A percentile compares a stretch with the other conserved stretches of the same genome.
phyloP scores from a whole-genome alignment of 1,140 invertebrate genomes.

The Dysdera silvatica region DNA sequence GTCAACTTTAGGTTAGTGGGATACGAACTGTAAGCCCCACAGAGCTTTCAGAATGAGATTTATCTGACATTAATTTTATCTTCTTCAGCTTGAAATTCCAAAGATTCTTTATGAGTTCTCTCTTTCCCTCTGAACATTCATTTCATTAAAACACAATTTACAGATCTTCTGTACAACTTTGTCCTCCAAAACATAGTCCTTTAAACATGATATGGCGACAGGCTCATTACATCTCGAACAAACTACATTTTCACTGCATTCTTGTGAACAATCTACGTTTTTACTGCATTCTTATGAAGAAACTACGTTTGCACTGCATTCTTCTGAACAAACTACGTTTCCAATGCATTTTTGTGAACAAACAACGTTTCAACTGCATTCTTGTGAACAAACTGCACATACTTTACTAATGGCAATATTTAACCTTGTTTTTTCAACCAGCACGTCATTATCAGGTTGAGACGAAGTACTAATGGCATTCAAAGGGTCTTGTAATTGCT shows the following conservation, averaged over 20 bases:
- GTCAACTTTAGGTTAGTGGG: conserved; percentile 16
- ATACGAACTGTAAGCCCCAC: conserved; percentile 6
- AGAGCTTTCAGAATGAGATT: conserved; percentile 2
- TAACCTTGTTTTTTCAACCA: conserved; percentile 24
- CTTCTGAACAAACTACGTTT: too few species aligned
- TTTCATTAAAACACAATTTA: conserved; percentile 16
- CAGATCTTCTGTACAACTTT: conserved; percentile 9
- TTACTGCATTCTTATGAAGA: too few species aligned
- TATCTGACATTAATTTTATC: conserved; percentile 8
- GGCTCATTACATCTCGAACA: conserved; percentile 14
- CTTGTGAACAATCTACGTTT: conserved; percentile 23
- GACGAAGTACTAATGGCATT: conserved; percentile 21
- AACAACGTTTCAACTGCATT: too few species aligned
- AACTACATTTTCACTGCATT: conserved; percentile 23
- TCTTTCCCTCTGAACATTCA: conserved; percentile 17
- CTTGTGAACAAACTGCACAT: too few species aligned
- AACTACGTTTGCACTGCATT: too few species aligned
- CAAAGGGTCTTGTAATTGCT: conserved; percentile 22
- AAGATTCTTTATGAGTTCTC: conserved; percentile 15
- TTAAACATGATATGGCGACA: conserved; percentile 10
- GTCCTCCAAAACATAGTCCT: conserved; percentile 14
- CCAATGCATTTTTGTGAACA: too few species aligned
- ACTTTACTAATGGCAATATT: conserved; percentile 24
- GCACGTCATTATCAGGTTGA: conserved; percentile 23
- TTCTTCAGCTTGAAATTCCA: conserved; percentile 9